Evolutionary conservation across 2,888 invertebrate species (phyloP).

Genomic region (Byasa hedistus): DNA sequence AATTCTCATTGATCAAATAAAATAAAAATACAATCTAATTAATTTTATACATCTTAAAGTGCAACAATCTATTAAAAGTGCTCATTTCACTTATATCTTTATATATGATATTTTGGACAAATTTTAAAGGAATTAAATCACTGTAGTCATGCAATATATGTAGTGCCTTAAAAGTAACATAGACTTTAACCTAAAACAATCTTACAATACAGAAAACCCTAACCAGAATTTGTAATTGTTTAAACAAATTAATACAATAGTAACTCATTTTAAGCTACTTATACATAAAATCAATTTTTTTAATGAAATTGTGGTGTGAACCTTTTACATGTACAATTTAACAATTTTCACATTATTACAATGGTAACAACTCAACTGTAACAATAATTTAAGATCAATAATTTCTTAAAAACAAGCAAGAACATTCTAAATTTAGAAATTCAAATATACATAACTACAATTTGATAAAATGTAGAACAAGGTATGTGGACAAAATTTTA

Average conservation of each 20-base stretch:
- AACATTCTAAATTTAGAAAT: not conserved
- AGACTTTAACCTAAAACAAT: slow-evolving; percentile 14
- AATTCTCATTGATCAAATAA: not conserved
- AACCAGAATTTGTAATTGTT: slow-evolving; percentile 1
- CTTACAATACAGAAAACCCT: slow-evolving; percentile 8
- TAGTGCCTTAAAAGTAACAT: slow-evolving; percentile 4
- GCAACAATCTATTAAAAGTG: not conserved
- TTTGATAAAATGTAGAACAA: not conserved
- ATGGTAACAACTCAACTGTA: slow-evolving; percentile 16
- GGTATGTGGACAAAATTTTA: not conserved
- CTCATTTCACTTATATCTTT: not conserved
- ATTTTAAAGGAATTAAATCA: slow-evolving; percentile 11
- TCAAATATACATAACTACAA: not conserved
- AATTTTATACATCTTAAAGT: slow-evolving; percentile 13
- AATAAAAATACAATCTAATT: slow-evolving; percentile 1
- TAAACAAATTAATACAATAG: slow-evolving; percentile 1
- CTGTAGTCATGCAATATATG: slow-evolving; percentile 1
- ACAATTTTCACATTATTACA: slow-evolving; percentile 19
- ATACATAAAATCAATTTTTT: slow-evolving; percentile 16
- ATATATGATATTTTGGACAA: slow-evolving; percentile 2
- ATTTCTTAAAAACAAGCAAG: not conserved
- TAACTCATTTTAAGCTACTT: slow-evolving; percentile 13
- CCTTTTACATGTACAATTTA: slow-evolving; percentile 4
- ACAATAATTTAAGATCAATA: not conserved
- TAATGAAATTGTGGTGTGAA: slow-evolving; percentile 10